Evolutionary conservation across 2,888 invertebrate species (phyloP), one percentile per base, ranked within the genome.

Genomic region (Chymomyza amoena): DNA sequence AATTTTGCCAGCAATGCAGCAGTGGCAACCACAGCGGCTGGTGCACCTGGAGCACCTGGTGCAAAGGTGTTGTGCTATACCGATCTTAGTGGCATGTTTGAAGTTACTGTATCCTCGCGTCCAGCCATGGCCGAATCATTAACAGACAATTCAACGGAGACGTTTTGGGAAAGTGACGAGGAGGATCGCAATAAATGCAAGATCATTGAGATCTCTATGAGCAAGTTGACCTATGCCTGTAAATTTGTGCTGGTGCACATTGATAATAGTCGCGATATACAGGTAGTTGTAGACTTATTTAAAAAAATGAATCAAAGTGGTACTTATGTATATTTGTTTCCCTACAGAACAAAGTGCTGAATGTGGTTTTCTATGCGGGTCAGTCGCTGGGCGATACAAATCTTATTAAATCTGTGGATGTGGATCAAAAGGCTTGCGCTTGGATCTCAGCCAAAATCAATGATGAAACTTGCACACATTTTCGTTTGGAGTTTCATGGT

Each of bases 141-240:
- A 16, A 96, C 96, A 0, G 99, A 99, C 90, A 96, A 96, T 85
- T 97, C 97, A 6, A 98, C 98, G 0, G 99, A 99, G 91, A 99
- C 99, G 0, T 99, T 99, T 92, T 99, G 99, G 99, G 99, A 99
- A 92, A 98, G 98, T 51, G 98, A 98, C 0, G 99, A 99, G 87
- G 99, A 99, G 89, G 99, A 99, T 92, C 93, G 96, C 69, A 98
- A 97, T 91, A 97, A 97, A 91, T 95, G 97, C 28, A 98, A 98
- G 92, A 95, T 95, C 85, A 94, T 98, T 36, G 96, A 96, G 66
- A 92, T 96, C 20, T 93, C 93, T 91, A 93, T 75, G 93, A 94
- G 70, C 93, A 94, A 90, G 67, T 79, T 90, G 77, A 72, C 93
- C 90, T 91, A 92, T 90, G 54, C 93, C 88, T 76, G 93, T 90